These are phyloP conservation scores for Tipula helvola DNA, from an alignment of 2,888 invertebrate genomes.

Conservation along the genomic window DNA sequence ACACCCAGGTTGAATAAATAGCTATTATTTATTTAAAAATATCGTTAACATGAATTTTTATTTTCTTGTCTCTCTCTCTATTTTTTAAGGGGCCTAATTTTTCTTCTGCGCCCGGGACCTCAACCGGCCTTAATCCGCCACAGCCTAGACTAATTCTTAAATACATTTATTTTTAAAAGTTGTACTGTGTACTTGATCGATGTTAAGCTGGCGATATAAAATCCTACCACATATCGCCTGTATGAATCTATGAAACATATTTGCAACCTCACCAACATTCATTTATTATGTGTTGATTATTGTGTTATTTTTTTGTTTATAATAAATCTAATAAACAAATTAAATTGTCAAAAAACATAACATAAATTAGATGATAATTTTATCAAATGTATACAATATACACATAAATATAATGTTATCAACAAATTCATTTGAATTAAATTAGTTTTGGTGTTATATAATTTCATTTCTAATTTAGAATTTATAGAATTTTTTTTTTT, in stretches of 20 bases:
- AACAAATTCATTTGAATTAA: constrained; percentile 4
- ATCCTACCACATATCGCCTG: too few species aligned
- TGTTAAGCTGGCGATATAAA: too few species aligned
- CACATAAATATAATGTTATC: neutral
- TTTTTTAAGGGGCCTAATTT: too few species aligned
- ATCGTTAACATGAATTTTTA: too few species aligned
- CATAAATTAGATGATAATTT: neutral
- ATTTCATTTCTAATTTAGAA: neutral
- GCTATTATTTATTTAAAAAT: too few species aligned
- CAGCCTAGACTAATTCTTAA: too few species aligned
- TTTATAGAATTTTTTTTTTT: neutral
- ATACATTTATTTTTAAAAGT: too few species aligned
- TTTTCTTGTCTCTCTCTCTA: too few species aligned
- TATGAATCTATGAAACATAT: neutral
- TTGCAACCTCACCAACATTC: neutral
- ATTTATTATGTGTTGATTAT: neutral
- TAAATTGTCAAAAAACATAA: neutral
- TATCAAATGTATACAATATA: neutral
- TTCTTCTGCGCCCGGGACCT: too few species aligned
- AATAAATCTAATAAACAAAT: neutral
- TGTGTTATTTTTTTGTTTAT: neutral
- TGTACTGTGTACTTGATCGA: too few species aligned
- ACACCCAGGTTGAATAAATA: too few species aligned
- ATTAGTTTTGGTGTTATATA: neutral
- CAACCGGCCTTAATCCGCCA: too few species aligned